Base-by-base conservation (phyloP, 2,888 invertebrate species). In the Synergus gifuensis region DNA sequence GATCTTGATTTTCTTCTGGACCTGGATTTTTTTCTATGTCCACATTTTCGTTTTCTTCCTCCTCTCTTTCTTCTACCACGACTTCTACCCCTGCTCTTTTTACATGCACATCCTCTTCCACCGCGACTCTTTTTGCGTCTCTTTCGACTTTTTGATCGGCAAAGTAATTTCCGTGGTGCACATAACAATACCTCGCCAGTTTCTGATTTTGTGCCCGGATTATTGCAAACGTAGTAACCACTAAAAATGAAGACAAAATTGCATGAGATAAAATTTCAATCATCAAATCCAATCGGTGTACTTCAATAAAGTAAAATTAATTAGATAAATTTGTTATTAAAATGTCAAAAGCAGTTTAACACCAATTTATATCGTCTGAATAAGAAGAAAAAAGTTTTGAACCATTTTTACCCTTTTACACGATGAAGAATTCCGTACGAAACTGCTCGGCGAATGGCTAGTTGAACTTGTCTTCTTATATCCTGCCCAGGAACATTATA, bases 401-500 rank as follows among this genome's bases (percentile, higher is more conserved):
- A 92, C 89, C 88, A 78, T 87, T 89, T 9, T 86, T 81, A n/a
- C n/a, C n/a, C n/a, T n/a, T n/a, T n/a, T n/a, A n/a, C n/a, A 44
- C 84, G 84, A n/a, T 88, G 89, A 44, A 92, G 86, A 78, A 92
- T 89, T 16, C 91, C 91, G 49, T 89, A 90, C n/a, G 88, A 87
- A 4, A 91, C 77, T 1, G 90, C 92, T 11, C 90, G 89, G n/a
- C 84, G 85, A 9, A 92, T 85, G 1, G 91, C 90, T 16, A 90
- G 67, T 14, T 88, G 88, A 11, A 91, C 89, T 49, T 89, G 89
- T 67, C 86, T 87, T 11, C 84, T 87, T 42, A 90, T 85, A 36
- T 87, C 86, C 1, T 85, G 76, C 2, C 66, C 83, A 0, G 88
- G 87, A 7, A 91, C 83, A 76, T 90, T 86, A 83, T 90, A 91